Evolutionary conservation across 2,888 invertebrate genomes (phyloP), one percentile per base, ranked within the genome.

Genomic region (Drepana falcataria): DNA sequence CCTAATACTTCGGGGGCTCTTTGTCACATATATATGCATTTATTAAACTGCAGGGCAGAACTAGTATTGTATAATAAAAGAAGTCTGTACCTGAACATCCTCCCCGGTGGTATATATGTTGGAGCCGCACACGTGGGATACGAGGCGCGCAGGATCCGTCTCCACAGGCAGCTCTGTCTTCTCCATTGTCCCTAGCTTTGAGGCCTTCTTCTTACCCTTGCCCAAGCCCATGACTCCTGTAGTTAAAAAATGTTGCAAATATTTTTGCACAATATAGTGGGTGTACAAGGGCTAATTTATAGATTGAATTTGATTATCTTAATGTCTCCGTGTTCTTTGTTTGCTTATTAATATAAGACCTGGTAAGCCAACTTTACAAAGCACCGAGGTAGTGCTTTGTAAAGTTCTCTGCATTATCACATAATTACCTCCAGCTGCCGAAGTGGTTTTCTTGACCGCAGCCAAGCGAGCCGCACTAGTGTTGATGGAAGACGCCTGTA

Each of bases 141-240:
- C 93, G 37, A 99, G 89, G 77, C 94, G 95, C 35, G 94, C 83
- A 0, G 95, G 92, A 85, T 98, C 97, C 0, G 93, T 96, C 89
- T 98, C 98, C 2, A 98, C 97, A 0, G 96, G 95, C 58, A 97
- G 79, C 41, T 93, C 85, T 69, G 92, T 93, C 80, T 96, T 96
- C 74, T 96, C 95, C 70, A 94, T 89, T 6, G 92, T 71, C 0
- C 94, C 93, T 2, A 93, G 66, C 81, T 94, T 94, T 7, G 93
- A 93, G 0, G 84, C 71, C 73, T 93, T 94, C 77, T 94, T 94
- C 69, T 94, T 94, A 35, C 91, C 90, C 58, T 90, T 91, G 34
- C 91, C 91, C n/a, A 91, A 72, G 0, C 91, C 91, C 81, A 91
- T 80, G n/a, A 91, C 89, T 62, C 90, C 90, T 91, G 70, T 37